phyloP scores from a whole-genome alignment of 2,888 invertebrate species.

The Orthosia cruda region DNA sequence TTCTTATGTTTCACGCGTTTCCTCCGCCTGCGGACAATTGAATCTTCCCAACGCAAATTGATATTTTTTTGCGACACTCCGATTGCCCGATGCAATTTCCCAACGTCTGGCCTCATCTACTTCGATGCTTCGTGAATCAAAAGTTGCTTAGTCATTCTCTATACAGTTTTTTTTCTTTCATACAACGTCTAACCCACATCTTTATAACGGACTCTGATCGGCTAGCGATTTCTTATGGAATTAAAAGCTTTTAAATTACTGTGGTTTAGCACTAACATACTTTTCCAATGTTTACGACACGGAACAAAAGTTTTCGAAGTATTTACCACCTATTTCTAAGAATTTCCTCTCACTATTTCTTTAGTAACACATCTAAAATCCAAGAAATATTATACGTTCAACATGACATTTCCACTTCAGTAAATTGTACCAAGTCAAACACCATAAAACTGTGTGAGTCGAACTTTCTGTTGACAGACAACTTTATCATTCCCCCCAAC shows the following conservation, averaged over 20 bases:
- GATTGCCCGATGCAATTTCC: constrained; percentile 82
- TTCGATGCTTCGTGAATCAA: constrained; percentile 62
- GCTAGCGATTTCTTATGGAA: constrained; percentile 64
- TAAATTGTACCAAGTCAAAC: constrained; percentile 55
- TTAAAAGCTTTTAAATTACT: constrained; percentile 50
- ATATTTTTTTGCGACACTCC: constrained; percentile 83
- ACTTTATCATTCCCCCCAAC: constrained; percentile 64
- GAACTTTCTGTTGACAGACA: constrained; percentile 69
- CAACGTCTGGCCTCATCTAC: constrained; percentile 69
- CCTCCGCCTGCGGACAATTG: constrained; percentile 81
- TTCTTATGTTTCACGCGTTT: constrained; percentile 85
- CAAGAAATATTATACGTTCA: constrained; percentile 45
- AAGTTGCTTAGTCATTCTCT: constrained; percentile 68
- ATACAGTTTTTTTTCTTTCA: constrained; percentile 68
- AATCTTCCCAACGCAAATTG: constrained; percentile 83
- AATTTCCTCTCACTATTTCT: constrained; percentile 16
- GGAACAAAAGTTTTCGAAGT: constrained; percentile 16
- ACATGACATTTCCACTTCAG: constrained; percentile 40
- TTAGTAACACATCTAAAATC: constrained; percentile 6
- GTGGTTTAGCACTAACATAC: constrained; percentile 16
- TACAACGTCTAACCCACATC: constrained; percentile 73
- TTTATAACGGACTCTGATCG: constrained; percentile 72
- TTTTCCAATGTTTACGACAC: constrained; percentile 27
- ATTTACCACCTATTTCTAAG: constrained; percentile 21
- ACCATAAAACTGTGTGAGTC: constrained; percentile 54